phyloP scores from a whole-genome alignment of 35 echinoderm and acorn worm species.

The Apostichopus japonicus region DNA sequence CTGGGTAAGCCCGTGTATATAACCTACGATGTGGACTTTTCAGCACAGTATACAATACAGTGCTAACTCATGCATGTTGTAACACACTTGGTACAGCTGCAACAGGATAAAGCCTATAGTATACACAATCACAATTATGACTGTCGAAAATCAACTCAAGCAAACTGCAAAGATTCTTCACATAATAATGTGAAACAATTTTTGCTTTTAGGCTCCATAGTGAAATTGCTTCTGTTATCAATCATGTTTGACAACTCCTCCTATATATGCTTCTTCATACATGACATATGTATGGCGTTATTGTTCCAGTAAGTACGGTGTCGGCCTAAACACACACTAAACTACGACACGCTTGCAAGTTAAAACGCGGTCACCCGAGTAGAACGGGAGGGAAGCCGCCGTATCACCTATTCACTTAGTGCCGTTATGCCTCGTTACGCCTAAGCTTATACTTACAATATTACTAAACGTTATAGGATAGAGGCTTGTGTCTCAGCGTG shows the following conservation, averaged over 20 bases:
- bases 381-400: neutral
- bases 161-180: neutral
- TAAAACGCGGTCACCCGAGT: neutral
- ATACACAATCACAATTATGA: too few species aligned
- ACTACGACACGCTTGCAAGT: neutral
- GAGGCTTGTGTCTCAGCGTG: constrained; percentile 4
- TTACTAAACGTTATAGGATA: constrained; percentile 3
- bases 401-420: constrained; percentile 51
- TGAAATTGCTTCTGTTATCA: neutral
- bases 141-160: neutral
- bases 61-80: too few species aligned
- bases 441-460: constrained; percentile 25
- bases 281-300: neutral
- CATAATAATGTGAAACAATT: neutral
- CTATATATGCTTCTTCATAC: neutral
- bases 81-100: too few species aligned
- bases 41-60: too few species aligned
- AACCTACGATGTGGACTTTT: too few species aligned
- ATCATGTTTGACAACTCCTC: neutral
- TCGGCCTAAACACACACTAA: too few species aligned
- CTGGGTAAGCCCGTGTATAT: too few species aligned
- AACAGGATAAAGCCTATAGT: too few species aligned
- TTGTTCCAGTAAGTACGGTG: neutral
- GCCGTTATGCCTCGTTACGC: constrained; percentile 48
- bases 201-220: neutral